A percentile compares a stretch with the other conserved stretches of the same genome.
Evolutionary conservation across 2,797 vertebrate genomes (phyloP).

Genomic region (Mycteria americana): DNA sequence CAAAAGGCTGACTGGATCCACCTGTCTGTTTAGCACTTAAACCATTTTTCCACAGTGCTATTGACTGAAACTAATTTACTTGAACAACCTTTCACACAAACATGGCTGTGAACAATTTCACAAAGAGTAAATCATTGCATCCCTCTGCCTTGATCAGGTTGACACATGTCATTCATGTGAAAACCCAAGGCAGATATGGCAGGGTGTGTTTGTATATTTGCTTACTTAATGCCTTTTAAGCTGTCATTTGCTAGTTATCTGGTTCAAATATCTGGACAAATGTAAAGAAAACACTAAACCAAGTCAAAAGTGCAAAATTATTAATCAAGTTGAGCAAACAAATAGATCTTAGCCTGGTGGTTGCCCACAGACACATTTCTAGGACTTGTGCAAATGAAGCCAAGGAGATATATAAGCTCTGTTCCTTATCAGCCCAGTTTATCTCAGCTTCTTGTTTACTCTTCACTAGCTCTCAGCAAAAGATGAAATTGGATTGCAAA

Average conservation of each 20-base stretch:
- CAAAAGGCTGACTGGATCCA: conserved; percentile 39
- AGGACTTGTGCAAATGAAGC: conserved; percentile 61
- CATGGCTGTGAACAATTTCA: not conserved
- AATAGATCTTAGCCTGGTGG: conserved; percentile 64
- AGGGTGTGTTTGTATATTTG: conserved; percentile 33
- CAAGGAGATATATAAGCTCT: conserved; percentile 9
- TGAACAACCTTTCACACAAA: conserved; percentile 21
- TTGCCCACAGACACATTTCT: conserved; percentile 43
- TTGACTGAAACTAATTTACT: conserved; percentile 56
- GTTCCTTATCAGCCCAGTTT: conserved; percentile 79
- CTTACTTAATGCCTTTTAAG: conserved; percentile 55
- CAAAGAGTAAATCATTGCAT: conserved; percentile 6
- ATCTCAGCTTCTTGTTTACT: conserved; percentile 74
- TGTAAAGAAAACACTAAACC: conserved; percentile 77
- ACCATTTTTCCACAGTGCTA: not conserved
- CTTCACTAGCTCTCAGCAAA: conserved; percentile 75
- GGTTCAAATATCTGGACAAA: conserved; percentile 72
- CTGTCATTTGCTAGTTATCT: conserved; percentile 69
- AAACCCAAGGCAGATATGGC: not conserved
- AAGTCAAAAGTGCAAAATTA: conserved; percentile 83
- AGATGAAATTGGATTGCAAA: conserved; percentile 56
- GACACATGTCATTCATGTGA: conserved; percentile 20
- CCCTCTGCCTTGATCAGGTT: conserved; percentile 10
- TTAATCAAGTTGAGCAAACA: conserved; percentile 84
- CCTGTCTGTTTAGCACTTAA: conserved; percentile 42